Conservation (phyloP, 2,888 invertebrate genomes). For the Drosophila koepferae region DNA sequence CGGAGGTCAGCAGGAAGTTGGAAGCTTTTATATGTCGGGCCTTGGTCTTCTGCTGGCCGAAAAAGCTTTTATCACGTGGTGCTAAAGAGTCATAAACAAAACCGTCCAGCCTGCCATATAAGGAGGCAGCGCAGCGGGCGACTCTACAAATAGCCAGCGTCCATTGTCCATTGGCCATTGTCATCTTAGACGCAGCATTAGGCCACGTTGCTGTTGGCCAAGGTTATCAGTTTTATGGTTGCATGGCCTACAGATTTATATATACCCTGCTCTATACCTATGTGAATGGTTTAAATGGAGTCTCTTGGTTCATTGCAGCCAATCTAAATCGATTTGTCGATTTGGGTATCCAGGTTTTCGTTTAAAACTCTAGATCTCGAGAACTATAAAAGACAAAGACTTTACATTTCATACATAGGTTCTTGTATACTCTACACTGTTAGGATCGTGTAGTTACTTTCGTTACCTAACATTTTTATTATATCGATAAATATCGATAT, state of each 20-base stretch:
- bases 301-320: neutral
- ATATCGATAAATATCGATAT: neutral
- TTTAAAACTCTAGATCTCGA: neutral
- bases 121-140: conserved; percentile 30
- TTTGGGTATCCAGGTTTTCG: neutral
- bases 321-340: neutral
- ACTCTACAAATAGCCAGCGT: neutral
- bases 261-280: conserved; percentile 20
- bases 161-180: conserved; percentile 20
- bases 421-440: neutral
- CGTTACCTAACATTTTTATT: neutral
- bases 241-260: conserved; percentile 74
- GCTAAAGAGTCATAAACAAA: conserved; percentile 78
- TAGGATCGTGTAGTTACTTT: neutral
- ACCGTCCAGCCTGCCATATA: conserved; percentile 40
- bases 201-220: conserved; percentile 41
- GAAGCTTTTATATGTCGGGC: conserved; percentile 55
- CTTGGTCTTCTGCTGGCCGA: conserved; percentile 24
- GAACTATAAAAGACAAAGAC: neutral
- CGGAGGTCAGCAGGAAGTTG: conserved; percentile 7
- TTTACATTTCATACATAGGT: neutral
- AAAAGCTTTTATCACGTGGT: conserved; percentile 80
- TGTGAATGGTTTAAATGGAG: neutral
- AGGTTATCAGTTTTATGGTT: conserved; percentile 82
- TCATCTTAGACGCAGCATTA: conserved; percentile 16